Base-by-base conservation (phyloP, 2,113 vertebrate species). In the Cinclus cinclus region DNA sequence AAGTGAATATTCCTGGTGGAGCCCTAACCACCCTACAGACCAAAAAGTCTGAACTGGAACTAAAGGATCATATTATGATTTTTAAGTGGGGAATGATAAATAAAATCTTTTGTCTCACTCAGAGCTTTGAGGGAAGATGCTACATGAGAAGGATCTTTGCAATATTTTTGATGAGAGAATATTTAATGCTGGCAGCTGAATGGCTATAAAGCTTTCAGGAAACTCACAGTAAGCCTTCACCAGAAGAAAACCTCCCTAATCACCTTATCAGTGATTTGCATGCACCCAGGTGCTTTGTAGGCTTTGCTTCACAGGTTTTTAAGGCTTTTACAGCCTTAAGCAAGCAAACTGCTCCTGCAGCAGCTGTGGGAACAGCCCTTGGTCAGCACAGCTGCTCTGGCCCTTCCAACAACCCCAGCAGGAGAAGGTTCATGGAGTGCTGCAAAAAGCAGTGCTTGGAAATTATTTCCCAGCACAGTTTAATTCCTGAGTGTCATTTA, bases 381-480 rank as follows among this genome's bases (percentile, higher is more conserved):
- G 28, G 53, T 63, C 55, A 39, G 93, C 47, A 67, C 47, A 46
- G 80, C 67, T 93, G 53, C 76, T 70, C 69, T 89, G 50, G 52
- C 46, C 75, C 23, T 68, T 86, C 37, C 28, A 35, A 58, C 2
- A 11, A 35, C 30, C 55, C 59, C 85, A 62, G 85, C 63, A 83
- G 70, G 42, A 71, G 92, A 80, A 83, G 71, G 83, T 68, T 74
- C 80, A 80, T 18, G 42, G 27, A 87, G 70, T 2, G 7, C 53
- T 80, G 70, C 68, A 52, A 50, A 92, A 83, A 83, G 52, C 49
- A 71, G 65, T 11, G 83, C 77, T 89, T 8, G 7, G 55, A 88
- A 94, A 33, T 33, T 17, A 94, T 74, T 94, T 95, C 80, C 92
- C 91, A 90, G 89, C 92, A 86, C 76, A 71, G 60, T 49, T 89